A percentile compares a stretch with the other conserved stretches of the same genome.
These are phyloP conservation scores for Lapara coniferarum DNA, from an alignment of 2,888 invertebrate species.

Conservation along the genomic window DNA sequence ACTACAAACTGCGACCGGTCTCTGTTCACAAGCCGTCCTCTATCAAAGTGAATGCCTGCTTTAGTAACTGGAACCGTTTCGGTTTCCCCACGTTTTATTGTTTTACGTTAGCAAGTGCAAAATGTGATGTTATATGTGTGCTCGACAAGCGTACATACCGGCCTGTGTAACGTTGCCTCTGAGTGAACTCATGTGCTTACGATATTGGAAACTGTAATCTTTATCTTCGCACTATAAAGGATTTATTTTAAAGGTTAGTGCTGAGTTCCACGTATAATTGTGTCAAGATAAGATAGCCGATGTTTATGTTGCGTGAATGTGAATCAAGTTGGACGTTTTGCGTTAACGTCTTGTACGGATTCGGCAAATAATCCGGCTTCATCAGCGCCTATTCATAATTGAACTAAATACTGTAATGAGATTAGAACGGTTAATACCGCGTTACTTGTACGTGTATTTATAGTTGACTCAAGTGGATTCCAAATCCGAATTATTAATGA, in stretches of 20 bases:
- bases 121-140: slow-evolving; percentile 81
- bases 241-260: slow-evolving; percentile 60
- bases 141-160: slow-evolving; percentile 63
- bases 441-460: slow-evolving; percentile 29
- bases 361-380: slow-evolving; percentile 34
- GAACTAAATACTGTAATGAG: slow-evolving; percentile 34
- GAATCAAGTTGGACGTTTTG: slow-evolving; percentile 21
- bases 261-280: slow-evolving; percentile 32
- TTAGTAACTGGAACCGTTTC: slow-evolving; percentile 61
- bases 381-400: slow-evolving; percentile 36
- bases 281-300: slow-evolving; percentile 43
- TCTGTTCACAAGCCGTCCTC: slow-evolving; percentile 56
- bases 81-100: slow-evolving; percentile 58
- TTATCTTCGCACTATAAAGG: slow-evolving; percentile 46
- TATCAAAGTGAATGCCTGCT: slow-evolving; percentile 49
- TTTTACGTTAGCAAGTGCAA: slow-evolving; percentile 74
- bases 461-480: slow-evolving; percentile 39
- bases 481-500: slow-evolving; percentile 40
- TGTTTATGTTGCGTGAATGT: slow-evolving; percentile 34
- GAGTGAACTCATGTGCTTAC: slow-evolving; percentile 77
- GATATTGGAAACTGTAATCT: slow-evolving; percentile 70
- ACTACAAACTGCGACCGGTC: slow-evolving; percentile 62
- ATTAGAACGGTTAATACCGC: slow-evolving; percentile 35
- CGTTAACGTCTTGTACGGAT: slow-evolving; percentile 39
- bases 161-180: slow-evolving; percentile 74